A percentile compares a stretch with the other conserved stretches of the same genome.
Conservation (phyloP, 2,113 vertebrate species). For the Azemiops feae region DNA sequence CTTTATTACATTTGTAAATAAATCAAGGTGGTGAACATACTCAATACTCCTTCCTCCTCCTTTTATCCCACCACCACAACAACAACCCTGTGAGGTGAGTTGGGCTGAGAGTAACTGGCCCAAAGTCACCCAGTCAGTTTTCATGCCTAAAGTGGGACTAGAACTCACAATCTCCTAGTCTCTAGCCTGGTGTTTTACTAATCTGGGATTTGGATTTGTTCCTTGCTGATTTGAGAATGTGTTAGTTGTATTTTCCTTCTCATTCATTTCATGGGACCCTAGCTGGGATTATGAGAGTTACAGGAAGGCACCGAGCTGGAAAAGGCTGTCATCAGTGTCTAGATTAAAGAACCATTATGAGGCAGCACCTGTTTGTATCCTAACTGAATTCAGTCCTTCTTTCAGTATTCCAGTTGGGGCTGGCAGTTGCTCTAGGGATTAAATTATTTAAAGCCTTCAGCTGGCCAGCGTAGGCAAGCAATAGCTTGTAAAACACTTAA, state of each 20-base stretch:
- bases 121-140: not conserved
- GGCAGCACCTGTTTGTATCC: conserved; percentile 77
- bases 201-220: not conserved
- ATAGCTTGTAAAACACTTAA: conserved; percentile 79
- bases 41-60: not conserved
- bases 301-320: conserved; percentile 59
- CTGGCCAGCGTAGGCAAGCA: conserved; percentile 78
- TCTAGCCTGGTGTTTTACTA: not conserved
- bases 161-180: not conserved
- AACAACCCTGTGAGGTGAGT: not conserved
- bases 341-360: conserved; percentile 61
- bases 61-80: not conserved
- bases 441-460: conserved; percentile 85
- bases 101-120: not conserved
- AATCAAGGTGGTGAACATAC: not conserved
- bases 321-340: conserved; percentile 49
- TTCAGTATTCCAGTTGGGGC: conserved; percentile 74
- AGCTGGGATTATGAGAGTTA: not conserved
- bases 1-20: not conserved
- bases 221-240: not conserved
- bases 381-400: conserved; percentile 76
- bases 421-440: conserved; percentile 85
- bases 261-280: not conserved
- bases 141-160: not conserved
- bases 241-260: not conserved